Evolutionary conservation across 2,888 invertebrate genomes (phyloP).

Genomic region (Cosmia pyralina): DNA sequence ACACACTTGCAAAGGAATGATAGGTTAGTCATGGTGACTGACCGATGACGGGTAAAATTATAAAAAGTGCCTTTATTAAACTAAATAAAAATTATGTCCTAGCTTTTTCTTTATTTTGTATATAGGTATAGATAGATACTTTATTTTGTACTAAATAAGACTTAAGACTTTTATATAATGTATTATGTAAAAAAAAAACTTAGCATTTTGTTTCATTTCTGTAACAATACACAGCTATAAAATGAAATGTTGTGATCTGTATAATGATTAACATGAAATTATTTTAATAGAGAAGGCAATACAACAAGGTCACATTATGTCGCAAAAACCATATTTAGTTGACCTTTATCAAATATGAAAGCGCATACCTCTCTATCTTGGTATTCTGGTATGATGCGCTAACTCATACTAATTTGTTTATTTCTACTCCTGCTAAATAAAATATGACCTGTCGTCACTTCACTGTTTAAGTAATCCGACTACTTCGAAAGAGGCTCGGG

Average conservation of each 20-base stretch:
- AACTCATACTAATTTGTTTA: conserved; percentile 45
- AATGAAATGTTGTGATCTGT: background rate
- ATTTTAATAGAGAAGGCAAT: conserved; percentile 17
- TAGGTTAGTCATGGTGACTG: background rate
- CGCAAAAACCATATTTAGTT: conserved; percentile 36
- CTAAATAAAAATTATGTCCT: background rate
- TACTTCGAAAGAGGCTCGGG: background rate
- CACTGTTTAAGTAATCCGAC: conserved; percentile 24
- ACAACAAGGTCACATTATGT: conserved; percentile 35
- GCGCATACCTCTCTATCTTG: conserved; percentile 28
- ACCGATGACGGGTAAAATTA: background rate
- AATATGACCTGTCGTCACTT: conserved; percentile 27
- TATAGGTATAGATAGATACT: background rate
- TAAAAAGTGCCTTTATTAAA: too few species aligned
- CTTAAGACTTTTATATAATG: background rate
- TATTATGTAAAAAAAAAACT: background rate
- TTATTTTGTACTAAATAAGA: too few species aligned
- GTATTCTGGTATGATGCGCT: conserved; percentile 39
- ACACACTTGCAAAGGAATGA: background rate
- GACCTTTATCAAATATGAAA: conserved; percentile 57
- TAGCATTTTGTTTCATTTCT: background rate
- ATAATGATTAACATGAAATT: conserved; percentile 5
- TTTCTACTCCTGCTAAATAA: conserved; percentile 43
- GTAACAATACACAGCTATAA: background rate
- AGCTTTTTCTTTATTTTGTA: background rate